A percentile compares a stretch with the other conserved stretches of the same genome.
phyloP scores from a whole-genome alignment of 1,140 invertebrate genomes.

The Phymastichus coffea region DNA sequence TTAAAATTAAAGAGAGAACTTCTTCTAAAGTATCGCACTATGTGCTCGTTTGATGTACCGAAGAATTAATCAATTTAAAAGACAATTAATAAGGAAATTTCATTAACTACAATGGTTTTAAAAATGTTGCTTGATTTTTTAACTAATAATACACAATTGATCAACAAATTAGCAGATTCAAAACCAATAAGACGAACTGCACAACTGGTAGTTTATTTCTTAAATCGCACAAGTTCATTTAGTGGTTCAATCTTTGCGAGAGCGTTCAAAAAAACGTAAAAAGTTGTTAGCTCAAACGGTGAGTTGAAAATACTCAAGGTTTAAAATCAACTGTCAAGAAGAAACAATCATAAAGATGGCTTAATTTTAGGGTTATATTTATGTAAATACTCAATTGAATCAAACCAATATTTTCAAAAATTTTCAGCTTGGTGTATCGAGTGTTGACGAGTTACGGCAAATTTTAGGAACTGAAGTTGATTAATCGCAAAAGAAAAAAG shows the following conservation, averaged over 20 bases:
- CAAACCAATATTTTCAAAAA: no score
- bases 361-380: conserved; percentile 30
- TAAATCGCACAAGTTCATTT: conserved; percentile 61
- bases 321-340: neutral
- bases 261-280: conserved; percentile 85
- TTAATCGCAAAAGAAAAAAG: conserved; percentile 62
- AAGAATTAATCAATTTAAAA: neutral
- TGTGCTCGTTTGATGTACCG: conserved; percentile 56
- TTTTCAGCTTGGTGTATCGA: conserved; percentile 75
- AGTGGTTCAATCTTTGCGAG: no score
- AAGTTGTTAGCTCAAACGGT: conserved; percentile 88
- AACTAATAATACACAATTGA: conserved; percentile 74
- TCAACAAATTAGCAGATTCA: conserved; percentile 77
- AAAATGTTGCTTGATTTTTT: conserved; percentile 67
- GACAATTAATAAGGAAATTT: neutral
- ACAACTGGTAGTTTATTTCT: conserved; percentile 67
- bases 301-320: no score
- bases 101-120: conserved; percentile 72
- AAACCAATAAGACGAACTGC: conserved; percentile 76
- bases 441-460: conserved; percentile 76
- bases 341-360: conserved; percentile 24
- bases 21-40: conserved; percentile 86
- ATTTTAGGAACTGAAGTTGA: conserved; percentile 72
- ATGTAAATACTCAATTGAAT: conserved; percentile 31
- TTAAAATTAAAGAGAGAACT: conserved; percentile 85